Conservation (phyloP, 2,797 vertebrate genomes). For the Mormyrops attenuatus region DNA sequence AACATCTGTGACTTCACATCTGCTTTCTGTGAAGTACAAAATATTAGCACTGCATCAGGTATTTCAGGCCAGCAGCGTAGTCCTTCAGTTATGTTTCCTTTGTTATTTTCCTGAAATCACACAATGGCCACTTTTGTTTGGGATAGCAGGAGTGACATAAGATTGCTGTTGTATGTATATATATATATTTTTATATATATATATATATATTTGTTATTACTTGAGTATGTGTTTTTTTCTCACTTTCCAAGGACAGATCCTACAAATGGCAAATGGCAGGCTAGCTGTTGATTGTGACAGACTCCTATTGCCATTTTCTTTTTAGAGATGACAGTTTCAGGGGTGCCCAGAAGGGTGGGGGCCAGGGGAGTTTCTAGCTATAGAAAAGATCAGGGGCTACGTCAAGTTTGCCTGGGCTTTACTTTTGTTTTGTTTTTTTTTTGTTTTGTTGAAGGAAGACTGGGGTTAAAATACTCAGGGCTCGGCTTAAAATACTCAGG, state of each 20-base stretch:
- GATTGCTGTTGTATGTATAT: background rate
- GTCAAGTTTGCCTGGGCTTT: no score
- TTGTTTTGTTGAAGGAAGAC: no score
- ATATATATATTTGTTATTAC: background rate
- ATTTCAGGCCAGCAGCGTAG: slow-evolving; percentile 16
- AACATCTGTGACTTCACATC: slow-evolving; percentile 19
- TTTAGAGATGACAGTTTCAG: background rate
- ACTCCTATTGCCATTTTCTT: background rate
- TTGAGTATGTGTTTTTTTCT: background rate
- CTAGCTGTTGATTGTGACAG: background rate
- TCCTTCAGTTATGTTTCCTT: background rate
- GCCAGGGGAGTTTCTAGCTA: background rate
- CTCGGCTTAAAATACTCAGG: no score
- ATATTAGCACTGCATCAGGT: slow-evolving; percentile 22
- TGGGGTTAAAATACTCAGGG: no score
- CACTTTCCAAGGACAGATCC: background rate
- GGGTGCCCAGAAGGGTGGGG: background rate
- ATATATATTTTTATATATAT: no score
- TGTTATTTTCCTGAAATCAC: background rate
- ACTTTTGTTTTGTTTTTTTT: no score
- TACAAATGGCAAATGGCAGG: background rate
- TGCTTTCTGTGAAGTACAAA: slow-evolving; percentile 25
- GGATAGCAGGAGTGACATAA: background rate
- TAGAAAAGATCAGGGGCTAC: no score
- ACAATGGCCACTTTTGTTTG: background rate